Base-by-base conservation (phyloP, 2,888 invertebrate genomes). In the Sialis fuliginosa region DNA sequence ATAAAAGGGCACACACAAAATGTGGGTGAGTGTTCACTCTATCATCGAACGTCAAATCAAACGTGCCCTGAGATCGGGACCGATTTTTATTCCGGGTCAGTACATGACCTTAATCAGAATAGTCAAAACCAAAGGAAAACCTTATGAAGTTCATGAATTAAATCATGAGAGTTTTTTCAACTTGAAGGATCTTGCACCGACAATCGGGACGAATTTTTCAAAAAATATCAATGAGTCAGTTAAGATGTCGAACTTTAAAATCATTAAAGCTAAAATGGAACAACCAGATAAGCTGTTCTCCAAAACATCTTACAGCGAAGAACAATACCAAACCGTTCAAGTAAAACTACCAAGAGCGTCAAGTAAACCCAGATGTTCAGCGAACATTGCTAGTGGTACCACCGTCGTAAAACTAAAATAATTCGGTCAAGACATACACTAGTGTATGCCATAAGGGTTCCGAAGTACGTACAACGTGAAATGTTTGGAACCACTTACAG, bases 1-100 rank as follows among this genome's bases (percentile, higher is more conserved):
- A n/a, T n/a, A n/a, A n/a, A n/a, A n/a, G n/a, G n/a, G n/a, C 62
- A 61, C 46, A 56, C 56, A 10, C 60, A 60, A 51, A 61, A 60
- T 49, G 59, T 58, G 49, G 59, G 54, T 8, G 58, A 59, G 52
- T 48, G 53, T 56, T 6, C 57, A 61, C 44, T 55, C 56, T 45
- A 50, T 58, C 30, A 59, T 56, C 44, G 58, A 60, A 48, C 57
- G 52, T 45, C 54, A 58, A 52, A 50, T 59, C 31, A 57, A 55
- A 48, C 54, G 54, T 47, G 54, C 6, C 12, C 3, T 42, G 4
- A 47, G 37, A 47, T 22, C 43, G 4, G 37, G 37, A 5, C 47
- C 47, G n/a, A 47, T 47, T 9, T 47, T 34, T 35, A 34, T 35
- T 7, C 47, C 43, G 2, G 37, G 12, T 4, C 35, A 42, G 1